Conservation (phyloP, 2,888 invertebrate species). For the Petrolisthes manimaculis region DNA sequence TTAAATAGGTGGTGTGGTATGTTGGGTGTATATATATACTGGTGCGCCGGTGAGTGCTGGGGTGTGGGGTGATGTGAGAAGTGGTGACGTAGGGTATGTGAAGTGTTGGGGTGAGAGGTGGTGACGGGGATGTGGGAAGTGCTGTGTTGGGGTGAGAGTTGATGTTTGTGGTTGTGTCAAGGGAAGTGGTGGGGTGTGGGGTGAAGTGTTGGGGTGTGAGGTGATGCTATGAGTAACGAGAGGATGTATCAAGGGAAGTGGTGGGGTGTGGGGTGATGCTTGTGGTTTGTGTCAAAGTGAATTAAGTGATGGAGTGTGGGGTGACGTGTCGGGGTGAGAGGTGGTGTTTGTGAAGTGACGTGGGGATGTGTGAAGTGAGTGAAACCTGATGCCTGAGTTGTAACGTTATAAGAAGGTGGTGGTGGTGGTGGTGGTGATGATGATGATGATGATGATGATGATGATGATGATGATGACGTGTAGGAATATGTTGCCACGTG, state of each 20-base stretch:
- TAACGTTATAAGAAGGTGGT: background rate
- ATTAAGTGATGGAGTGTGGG: background rate
- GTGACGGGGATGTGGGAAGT: background rate
- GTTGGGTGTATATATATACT: background rate
- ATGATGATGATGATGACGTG: background rate
- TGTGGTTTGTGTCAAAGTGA: background rate
- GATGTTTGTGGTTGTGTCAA: constrained; percentile 8
- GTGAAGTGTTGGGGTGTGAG: background rate
- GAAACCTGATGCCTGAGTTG: background rate
- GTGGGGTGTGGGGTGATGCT: background rate
- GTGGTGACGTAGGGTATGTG: background rate
- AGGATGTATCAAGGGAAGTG: background rate
- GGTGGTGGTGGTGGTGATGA: background rate
- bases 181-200: background rate
- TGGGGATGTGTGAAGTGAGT: background rate
- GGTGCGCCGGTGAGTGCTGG: background rate
- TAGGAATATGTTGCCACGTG: too few relatives aligned
- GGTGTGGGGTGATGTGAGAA: background rate
- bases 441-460: background rate
- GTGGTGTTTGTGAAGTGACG: background rate
- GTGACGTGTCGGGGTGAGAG: background rate
- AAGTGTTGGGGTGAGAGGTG: background rate
- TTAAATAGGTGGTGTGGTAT: background rate
- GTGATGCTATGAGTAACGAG: background rate
- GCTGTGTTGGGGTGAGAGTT: background rate